Evolutionary conservation across 2,888 invertebrate species (phyloP), one percentile per base, ranked within the genome.

Genomic region (Ariolimax columbianus): DNA sequence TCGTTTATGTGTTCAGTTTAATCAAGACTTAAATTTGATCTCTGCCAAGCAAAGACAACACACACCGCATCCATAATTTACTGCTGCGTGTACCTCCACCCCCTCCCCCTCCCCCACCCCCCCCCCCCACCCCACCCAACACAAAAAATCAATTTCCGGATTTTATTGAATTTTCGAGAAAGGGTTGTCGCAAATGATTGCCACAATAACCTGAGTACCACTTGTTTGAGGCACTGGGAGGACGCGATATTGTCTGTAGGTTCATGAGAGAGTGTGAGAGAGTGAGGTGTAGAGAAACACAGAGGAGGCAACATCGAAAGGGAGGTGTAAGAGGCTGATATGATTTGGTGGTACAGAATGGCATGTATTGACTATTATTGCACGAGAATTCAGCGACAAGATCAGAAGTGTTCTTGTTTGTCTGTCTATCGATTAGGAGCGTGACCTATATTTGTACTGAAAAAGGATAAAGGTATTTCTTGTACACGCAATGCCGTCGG

Each of bases 81-180:
- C 70, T 38, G n/a, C n/a, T n/a, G n/a, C n/a, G n/a, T n/a, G n/a
- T n/a, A n/a, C n/a, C n/a, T n/a, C n/a, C n/a, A n/a, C n/a, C n/a
- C n/a, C n/a, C n/a, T n/a, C n/a, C n/a, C n/a, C n/a, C n/a, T n/a
- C n/a, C n/a, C n/a, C n/a, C n/a, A n/a, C n/a, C n/a, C n/a, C n/a
- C n/a, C n/a, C n/a, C n/a, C n/a, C n/a, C n/a, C n/a, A n/a, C n/a
- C 4, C 23, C 38, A 17, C 70, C 70, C 36, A 17, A 70, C 70
- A 70, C 38, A 70, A 36, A 70, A 70, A 70, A 38, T 70, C 70
- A 70, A 70, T 70, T 70, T 70, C 70, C 70, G 70, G 70, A 38
- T 70, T 70, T 23, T 70, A 38, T 70, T 70, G 70, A 70, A 30
- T 36, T 36, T 70, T 38, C 30, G 2, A 38, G 23, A 38, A 36